Conservation (phyloP, 1,140 invertebrate genomes). For the Tyrophagus putrescentiae region DNA sequence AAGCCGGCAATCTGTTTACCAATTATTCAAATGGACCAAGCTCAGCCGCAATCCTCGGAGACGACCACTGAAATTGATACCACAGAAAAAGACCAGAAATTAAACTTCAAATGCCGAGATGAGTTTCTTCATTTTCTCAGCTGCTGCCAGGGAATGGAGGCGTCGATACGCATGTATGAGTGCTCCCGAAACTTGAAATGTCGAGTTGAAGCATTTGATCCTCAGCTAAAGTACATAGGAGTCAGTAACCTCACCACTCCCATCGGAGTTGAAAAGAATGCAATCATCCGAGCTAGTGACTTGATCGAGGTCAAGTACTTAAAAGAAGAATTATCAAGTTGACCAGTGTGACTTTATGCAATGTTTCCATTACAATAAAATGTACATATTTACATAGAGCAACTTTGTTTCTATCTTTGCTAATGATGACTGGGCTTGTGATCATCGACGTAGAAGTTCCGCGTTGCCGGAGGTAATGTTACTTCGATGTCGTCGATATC, state of each 20-base stretch:
- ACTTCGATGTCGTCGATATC: conserved; percentile 80
- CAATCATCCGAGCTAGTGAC: not conserved
- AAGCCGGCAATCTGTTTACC: too few species aligned
- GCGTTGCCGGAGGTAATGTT: conserved; percentile 68
- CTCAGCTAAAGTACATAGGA: not conserved
- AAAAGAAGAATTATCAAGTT: not conserved
- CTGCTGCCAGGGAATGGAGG: not conserved
- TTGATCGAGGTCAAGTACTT: not conserved
- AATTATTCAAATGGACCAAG: too few species aligned
- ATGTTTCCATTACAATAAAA: not conserved
- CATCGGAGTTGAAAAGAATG: conserved; percentile 1
- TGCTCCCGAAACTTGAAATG: not conserved
- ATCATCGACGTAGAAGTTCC: conserved; percentile 98
- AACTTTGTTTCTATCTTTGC: too few species aligned
- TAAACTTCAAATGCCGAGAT: not conserved
- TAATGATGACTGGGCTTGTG: conserved; percentile 82
- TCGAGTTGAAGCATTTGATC: not conserved
- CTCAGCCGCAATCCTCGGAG: too few species aligned
- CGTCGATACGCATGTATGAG: not conserved
- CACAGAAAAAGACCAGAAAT: not conserved
- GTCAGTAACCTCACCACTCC: conserved; percentile 8
- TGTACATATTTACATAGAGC: too few species aligned
- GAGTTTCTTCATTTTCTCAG: conserved; percentile 1
- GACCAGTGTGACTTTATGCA: too few species aligned
- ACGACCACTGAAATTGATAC: too few species aligned